Evolutionary conservation across 2,113 vertebrate genomes (phyloP).

Genomic region (Corythornis madagascariensis): DNA sequence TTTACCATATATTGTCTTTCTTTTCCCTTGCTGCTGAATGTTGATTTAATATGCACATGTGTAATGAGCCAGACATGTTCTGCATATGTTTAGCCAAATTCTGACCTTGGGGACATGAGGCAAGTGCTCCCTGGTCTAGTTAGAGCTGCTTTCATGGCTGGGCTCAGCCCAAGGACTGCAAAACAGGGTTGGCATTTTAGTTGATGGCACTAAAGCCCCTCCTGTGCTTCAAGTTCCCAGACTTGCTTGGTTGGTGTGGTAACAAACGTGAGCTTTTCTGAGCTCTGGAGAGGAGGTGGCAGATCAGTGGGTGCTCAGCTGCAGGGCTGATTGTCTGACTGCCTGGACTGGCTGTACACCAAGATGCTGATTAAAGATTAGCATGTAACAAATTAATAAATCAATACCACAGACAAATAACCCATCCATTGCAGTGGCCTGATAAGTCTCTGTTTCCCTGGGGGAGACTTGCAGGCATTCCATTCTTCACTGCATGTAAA

Average conservation of each 20-base stretch:
- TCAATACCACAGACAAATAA: not conserved
- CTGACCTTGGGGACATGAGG: not conserved
- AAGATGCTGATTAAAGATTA: not conserved
- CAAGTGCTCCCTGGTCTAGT: not conserved
- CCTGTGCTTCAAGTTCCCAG: not conserved
- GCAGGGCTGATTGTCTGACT: not conserved
- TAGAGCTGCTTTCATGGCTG: not conserved
- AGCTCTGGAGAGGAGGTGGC: not conserved
- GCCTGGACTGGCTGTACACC: not conserved
- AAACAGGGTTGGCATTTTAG: not conserved
- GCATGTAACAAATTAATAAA: constrained; percentile 12
- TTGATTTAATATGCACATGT: constrained; percentile 15
- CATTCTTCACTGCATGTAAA: not conserved
- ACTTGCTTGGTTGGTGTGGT: not conserved
- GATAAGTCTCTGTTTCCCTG: not conserved
- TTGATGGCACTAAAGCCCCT: not conserved
- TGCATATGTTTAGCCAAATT: constrained; percentile 12
- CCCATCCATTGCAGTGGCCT: not conserved
- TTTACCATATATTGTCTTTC: not conserved
- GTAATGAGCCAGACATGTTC: constrained; percentile 12
- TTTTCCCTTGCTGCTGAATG: not conserved
- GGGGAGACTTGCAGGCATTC: not conserved
- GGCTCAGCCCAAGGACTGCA: not conserved
- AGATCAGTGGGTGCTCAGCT: not conserved
- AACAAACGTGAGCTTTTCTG: not conserved